Percentiles rank a stretch among this genome's conserved stretches.
Conservation (phyloP, 2,888 invertebrate species). For the Sphaerophoria rueppellii region DNA sequence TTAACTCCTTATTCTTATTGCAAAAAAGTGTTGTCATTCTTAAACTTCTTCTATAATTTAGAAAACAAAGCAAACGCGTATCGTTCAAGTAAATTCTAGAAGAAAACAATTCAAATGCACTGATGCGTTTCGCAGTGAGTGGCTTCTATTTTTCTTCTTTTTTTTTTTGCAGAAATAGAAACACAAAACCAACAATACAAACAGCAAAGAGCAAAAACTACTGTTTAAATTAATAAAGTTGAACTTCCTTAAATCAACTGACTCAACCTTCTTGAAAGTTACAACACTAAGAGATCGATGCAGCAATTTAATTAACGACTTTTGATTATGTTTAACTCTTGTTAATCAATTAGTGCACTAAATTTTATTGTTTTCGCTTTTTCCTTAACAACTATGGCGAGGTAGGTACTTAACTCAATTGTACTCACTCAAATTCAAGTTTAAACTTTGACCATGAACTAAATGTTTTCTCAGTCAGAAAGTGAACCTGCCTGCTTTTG, state of each 20-base stretch:
- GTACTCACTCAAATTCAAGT: slow-evolving; percentile 51
- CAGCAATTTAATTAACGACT: slow-evolving; percentile 43
- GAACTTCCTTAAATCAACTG: not conserved
- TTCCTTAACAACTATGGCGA: not conserved
- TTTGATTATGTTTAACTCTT: slow-evolving; percentile 39
- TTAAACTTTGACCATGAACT: slow-evolving; percentile 63
- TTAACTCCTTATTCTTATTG: slow-evolving; percentile 1
- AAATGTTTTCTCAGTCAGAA: slow-evolving; percentile 61
- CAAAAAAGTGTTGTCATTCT: slow-evolving; percentile 56
- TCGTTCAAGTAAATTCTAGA: slow-evolving; percentile 18
- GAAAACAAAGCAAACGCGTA: slow-evolving; percentile 42
- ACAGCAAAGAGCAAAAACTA: slow-evolving; percentile 29
- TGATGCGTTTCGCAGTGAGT: slow-evolving; percentile 57
- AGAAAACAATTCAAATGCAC: slow-evolving; percentile 51
- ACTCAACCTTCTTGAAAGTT: not conserved
- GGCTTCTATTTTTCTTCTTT: slow-evolving; percentile 16
- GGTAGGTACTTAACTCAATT: not conserved
- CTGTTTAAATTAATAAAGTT: slow-evolving; percentile 33
- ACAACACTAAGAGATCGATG: slow-evolving; percentile 39
- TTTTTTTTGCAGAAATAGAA: slow-evolving; percentile 1
- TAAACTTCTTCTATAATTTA: slow-evolving; percentile 33
- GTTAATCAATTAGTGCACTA: slow-evolving; percentile 64
- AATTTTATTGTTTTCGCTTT: not conserved
- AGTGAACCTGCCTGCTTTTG: slow-evolving; percentile 38
- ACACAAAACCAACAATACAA: not conserved